A percentile compares a stretch with the other conserved stretches of the same genome.
These are phyloP conservation scores for Zaprionus davidi DNA, from an alignment of 1,140 invertebrate species.

Conservation along the genomic window DNA sequence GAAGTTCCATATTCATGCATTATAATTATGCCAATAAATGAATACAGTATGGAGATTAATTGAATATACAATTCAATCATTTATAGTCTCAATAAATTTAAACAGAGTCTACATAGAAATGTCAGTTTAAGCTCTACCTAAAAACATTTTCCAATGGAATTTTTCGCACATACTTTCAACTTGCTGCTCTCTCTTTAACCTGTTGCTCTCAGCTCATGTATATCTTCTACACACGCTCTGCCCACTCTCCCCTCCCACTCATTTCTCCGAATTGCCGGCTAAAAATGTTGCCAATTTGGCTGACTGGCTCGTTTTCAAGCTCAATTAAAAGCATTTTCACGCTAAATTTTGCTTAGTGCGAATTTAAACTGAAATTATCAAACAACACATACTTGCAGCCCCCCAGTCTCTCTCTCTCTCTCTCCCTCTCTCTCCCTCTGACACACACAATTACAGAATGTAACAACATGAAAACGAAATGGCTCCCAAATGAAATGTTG, in stretches of 20 bases:
- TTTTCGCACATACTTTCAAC: not conserved
- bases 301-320: conserved; percentile 70
- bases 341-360: conserved; percentile 71
- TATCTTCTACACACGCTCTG: not conserved
- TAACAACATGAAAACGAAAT: conserved; percentile 82
- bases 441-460: conserved; percentile 79
- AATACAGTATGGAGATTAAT: too few species aligned
- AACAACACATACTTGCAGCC: conserved; percentile 20
- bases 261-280: not conserved
- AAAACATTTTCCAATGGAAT: not conserved
- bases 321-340: conserved; percentile 79
- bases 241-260: not conserved
- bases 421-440: not conserved
- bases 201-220: not conserved
- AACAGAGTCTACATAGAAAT: not conserved
- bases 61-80: too few species aligned
- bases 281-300: conserved; percentile 57
- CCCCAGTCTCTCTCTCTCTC: not conserved
- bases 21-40: too few species aligned
- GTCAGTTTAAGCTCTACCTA: too few species aligned
- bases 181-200: not conserved
- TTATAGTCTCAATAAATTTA: too few species aligned
- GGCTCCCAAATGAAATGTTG: conserved; percentile 83
- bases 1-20: too few species aligned
- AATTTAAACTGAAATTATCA: conserved; percentile 58